Base-by-base conservation (phyloP, 2,797 vertebrate genomes). In the Ptychobarbus kaznakovi region DNA sequence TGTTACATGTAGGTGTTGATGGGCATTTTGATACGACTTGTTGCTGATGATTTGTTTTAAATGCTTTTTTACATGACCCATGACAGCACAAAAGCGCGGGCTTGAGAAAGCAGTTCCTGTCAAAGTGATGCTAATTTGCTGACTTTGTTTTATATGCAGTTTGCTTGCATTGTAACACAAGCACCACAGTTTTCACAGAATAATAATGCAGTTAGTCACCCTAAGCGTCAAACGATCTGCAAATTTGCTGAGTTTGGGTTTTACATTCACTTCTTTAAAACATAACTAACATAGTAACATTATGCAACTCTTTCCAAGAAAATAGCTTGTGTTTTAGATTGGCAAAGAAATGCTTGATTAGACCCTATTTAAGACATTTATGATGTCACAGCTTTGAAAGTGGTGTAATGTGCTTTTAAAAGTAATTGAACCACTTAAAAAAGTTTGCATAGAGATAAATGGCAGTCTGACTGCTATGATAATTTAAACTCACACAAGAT, bases 151-250 rank as follows among this genome's bases (percentile, higher is more conserved):
- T 5, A 42, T 16, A 44, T 56, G 40, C 76, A 2, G 6, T 87
- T 84, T 80, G 84, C 84, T 84, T 58, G 25, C 88, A 80, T 28
- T 79, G 86, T 76, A 84, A 86, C 84, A 83, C 86, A 82, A 32
- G 15, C 32, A 53, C 86, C 78, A 40, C 88, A 84, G 6, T 75
- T 38, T 82, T 87, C 78, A 82, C 84, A 6, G 25, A 8, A 25
- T 70, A 16, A 11, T 7, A 18, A 25, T 56, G 49, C 86, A 58
- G 86, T 87, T 89, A 65, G 70, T 87, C 88, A 78, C 86, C 65
- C 53, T 4, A 25, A 46, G 28, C 20, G 3, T 44, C 11, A 61
- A 58, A 32, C 8, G 2, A 11, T 13, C 32, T 25, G 4, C 46
- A 16, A 16, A 65, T 44, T 18, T 25, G 72, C 53, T 22, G 65